A percentile compares a stretch with the other conserved stretches of the same genome.
Conservation (phyloP, 92 coral and sea anemone genomes). For the Palythoa caribaeorum region DNA sequence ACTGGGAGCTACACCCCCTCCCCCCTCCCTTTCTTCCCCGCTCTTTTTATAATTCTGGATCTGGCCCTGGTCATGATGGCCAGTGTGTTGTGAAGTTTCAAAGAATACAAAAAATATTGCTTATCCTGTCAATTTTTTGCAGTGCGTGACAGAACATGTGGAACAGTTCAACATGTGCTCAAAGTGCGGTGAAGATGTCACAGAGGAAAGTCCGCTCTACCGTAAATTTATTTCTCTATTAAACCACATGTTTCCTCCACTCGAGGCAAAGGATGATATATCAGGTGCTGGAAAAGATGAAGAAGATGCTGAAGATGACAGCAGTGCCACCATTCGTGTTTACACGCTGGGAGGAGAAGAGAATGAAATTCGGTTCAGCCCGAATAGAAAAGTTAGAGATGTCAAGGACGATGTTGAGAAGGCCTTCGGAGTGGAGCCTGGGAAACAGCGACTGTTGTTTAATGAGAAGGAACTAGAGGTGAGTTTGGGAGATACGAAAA, state of each 20-base stretch:
- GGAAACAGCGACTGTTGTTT: conserved; percentile 55
- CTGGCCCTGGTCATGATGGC: not conserved
- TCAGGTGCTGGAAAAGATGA: not conserved
- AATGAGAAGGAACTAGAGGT: conserved; percentile 52
- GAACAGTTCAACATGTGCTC: conserved; percentile 49
- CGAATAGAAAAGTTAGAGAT: conserved; percentile 31
- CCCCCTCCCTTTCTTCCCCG: too few species aligned
- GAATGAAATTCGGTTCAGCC: conserved; percentile 41
- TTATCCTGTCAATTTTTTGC: not conserved
- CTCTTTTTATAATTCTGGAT: too few species aligned
- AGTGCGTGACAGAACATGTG: conserved; percentile 56
- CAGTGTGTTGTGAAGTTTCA: too few species aligned
- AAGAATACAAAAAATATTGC: not conserved
- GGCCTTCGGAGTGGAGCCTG: conserved; percentile 53
- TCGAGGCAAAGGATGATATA: conserved; percentile 39
- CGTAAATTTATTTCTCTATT: conserved; percentile 43
- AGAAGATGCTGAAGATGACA: not conserved
- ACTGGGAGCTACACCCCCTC: too few species aligned
- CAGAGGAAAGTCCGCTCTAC: conserved; percentile 41
- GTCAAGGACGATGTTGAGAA: conserved; percentile 35
- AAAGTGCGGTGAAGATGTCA: conserved; percentile 49
- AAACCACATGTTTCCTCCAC: conserved; percentile 56
- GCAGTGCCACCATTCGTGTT: conserved; percentile 48
- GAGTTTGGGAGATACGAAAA: not conserved
- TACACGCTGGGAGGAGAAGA: conserved; percentile 62